Base-by-base conservation (phyloP, 2,797 vertebrate genomes). In the Taenioides sp. region DNA sequence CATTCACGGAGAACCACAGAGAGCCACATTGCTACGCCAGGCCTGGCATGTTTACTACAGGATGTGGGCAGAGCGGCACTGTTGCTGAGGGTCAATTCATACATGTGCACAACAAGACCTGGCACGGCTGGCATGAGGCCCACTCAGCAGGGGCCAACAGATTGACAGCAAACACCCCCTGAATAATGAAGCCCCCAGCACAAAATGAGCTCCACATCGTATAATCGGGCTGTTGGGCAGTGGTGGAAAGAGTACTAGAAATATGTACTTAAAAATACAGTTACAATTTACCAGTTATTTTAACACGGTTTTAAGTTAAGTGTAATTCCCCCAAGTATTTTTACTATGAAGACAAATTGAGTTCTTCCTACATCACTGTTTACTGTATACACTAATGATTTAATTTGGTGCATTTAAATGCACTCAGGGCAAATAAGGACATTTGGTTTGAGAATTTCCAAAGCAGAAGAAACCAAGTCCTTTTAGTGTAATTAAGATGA, bases 41-140 rank as follows among this genome's bases (percentile, higher is more conserved):
- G 86, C 89, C 79, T 70, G 55, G 73, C 72, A 84, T 88, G 87
- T 91, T 90, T 90, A 89, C 75, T 87, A 75, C 85, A 86, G 85
- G 87, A 89, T 88, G 84, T 86, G 82, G 75, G 72, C 84, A 77
- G 80, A 11, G 67, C 71, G 64, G 73, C 67, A 77, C 80, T 80
- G 73, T 70, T 70, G 76, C 76, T 69, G 67, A 79, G 83, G 86
- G 87, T 88, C 82, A 84, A 59, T 78, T 76, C 79, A 71, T 84
- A 74, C 77, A 73, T 58, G 77, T 80, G 74, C 78, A 81, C 78
- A 88, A 91, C 85, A 84, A 83, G 79, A 84, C 71, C 73, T 72
- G 80, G 80, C 79, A 76, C 28, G 73, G 76, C 81, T 90, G 88
- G 88, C 88, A 87, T 80, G 80, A 75, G 80, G 89, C 88, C 89